Conservation (phyloP, 2,888 invertebrate genomes). For the Drosophila buzzatii region DNA sequence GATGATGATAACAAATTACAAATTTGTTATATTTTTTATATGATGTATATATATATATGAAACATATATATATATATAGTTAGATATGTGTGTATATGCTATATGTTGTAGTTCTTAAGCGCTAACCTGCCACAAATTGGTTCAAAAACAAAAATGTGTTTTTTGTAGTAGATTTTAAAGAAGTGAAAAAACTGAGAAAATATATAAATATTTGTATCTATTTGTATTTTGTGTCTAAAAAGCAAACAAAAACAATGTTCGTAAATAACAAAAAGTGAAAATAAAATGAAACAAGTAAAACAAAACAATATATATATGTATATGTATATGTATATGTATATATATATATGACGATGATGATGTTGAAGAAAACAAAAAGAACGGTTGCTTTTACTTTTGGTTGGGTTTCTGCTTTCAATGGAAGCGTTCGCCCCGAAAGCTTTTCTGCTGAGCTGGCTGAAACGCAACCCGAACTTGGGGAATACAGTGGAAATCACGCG, state of each 20-base stretch:
- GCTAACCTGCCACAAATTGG: slow-evolving; percentile 63
- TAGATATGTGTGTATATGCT: slow-evolving; percentile 50
- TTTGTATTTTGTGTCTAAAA: slow-evolving; percentile 75
- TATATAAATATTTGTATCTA: slow-evolving; percentile 46
- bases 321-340: background rate
- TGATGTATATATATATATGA: slow-evolving; percentile 47
- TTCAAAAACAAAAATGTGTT: slow-evolving; percentile 43
- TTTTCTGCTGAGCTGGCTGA: slow-evolving; percentile 57
- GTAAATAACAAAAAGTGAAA: slow-evolving; percentile 60
- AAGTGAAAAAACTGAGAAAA: slow-evolving; percentile 21
- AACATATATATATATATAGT: slow-evolving; percentile 44
- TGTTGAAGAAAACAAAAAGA: slow-evolving; percentile 28
- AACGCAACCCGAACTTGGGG: slow-evolving; percentile 45
- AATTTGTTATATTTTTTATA: slow-evolving; percentile 77
- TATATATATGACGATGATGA: slow-evolving; percentile 11
- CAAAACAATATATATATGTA: slow-evolving; percentile 6
- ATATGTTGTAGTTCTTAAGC: slow-evolving; percentile 70
- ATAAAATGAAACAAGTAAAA: slow-evolving; percentile 48
- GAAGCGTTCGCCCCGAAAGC: slow-evolving; percentile 37
- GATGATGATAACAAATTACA: slow-evolving; percentile 66
- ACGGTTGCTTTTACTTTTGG: slow-evolving; percentile 24
- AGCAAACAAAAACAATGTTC: slow-evolving; percentile 60
- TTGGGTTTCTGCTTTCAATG: slow-evolving; percentile 68
- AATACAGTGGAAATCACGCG: slow-evolving; percentile 57
- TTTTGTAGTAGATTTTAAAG: slow-evolving; percentile 71